These are phyloP conservation scores for Doryteuthis pealeii DNA, from an alignment of 1,140 invertebrate species.

Conservation along the genomic window DNA sequence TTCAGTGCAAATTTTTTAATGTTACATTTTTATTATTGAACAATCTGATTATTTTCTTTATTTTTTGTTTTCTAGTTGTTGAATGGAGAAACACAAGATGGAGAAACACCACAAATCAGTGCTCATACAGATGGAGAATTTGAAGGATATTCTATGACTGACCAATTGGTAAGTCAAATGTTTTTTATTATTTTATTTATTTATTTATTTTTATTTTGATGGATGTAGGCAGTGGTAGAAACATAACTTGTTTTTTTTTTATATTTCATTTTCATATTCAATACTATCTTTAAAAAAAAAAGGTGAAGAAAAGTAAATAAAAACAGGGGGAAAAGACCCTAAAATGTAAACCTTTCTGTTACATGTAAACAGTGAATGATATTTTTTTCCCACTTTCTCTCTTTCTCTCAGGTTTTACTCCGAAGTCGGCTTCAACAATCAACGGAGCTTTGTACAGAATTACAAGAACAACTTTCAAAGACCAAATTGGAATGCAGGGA, in stretches of 20 bases:
- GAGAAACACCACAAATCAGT: conserved; percentile 5
- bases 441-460: conserved; percentile 31
- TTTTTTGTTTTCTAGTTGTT: conserved; percentile 25
- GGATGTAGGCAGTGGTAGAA: too few relatives aligned
- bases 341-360: too few relatives aligned
- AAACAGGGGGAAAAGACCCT: too few relatives aligned
- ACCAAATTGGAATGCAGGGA: conserved; percentile 46
- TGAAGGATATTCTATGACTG: conserved; percentile 8
- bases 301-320: too few relatives aligned
- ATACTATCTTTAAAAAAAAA: too few relatives aligned
- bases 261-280: too few relatives aligned
- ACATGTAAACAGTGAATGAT: too few relatives aligned
- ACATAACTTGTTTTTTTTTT: too few relatives aligned
- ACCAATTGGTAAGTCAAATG: conserved; percentile 15
- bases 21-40: too few relatives aligned
- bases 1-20: too few relatives aligned
- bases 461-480: conserved; percentile 39
- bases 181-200: neutral
- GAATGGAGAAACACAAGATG: conserved; percentile 31
- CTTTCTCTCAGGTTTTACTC: conserved; percentile 36
- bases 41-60: too few relatives aligned
- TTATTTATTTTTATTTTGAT: too few relatives aligned
- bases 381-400: neutral
- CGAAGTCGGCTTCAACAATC: conserved; percentile 40
- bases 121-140: neutral